A percentile compares a stretch with the other conserved stretches of the same genome.
These are phyloP conservation scores for Neodiprion fabricii DNA, from an alignment of 1,140 invertebrate species.

Conservation along the genomic window DNA sequence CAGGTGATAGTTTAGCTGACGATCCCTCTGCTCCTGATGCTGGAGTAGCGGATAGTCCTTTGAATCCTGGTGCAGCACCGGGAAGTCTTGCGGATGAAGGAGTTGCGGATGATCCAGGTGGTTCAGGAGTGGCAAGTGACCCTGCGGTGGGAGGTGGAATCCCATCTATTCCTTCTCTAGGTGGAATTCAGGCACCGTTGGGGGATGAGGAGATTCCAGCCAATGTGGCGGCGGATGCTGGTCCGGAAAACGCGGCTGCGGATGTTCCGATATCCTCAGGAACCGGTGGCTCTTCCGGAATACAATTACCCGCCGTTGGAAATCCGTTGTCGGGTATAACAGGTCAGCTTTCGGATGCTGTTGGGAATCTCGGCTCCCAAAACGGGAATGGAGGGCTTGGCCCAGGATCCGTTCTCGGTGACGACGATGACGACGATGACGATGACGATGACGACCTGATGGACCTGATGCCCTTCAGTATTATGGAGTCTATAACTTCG, in stretches of 20 bases:
- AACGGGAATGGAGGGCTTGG: not conserved
- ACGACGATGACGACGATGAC: slow-evolving; percentile 9
- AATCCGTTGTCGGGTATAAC: not conserved
- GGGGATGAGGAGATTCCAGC: not conserved
- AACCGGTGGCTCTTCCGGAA: not conserved
- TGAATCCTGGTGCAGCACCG: not conserved
- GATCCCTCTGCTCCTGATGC: not conserved
- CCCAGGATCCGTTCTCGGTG: not conserved
- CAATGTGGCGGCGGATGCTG: not conserved
- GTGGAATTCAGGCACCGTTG: not conserved
- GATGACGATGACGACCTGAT: slow-evolving; percentile 42
- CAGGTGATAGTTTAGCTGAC: not conserved
- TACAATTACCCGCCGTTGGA: not conserved
- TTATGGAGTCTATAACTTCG: slow-evolving; percentile 48
- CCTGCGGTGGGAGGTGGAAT: not conserved
- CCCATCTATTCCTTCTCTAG: not conserved
- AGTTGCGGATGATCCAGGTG: not conserved
- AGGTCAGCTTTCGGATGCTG: slow-evolving; percentile 1
- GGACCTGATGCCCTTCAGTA: slow-evolving; percentile 38
- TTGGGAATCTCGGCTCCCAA: not conserved
- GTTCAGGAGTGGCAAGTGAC: not conserved
- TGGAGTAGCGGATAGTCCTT: not conserved
- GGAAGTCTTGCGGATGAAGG: slow-evolving; percentile 3
- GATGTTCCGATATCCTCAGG: not conserved
- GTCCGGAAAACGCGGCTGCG: not conserved